These are phyloP conservation scores for Campylomormyrus tamandua DNA, from an alignment of 2,113 vertebrate genomes.

Conservation along the genomic window DNA sequence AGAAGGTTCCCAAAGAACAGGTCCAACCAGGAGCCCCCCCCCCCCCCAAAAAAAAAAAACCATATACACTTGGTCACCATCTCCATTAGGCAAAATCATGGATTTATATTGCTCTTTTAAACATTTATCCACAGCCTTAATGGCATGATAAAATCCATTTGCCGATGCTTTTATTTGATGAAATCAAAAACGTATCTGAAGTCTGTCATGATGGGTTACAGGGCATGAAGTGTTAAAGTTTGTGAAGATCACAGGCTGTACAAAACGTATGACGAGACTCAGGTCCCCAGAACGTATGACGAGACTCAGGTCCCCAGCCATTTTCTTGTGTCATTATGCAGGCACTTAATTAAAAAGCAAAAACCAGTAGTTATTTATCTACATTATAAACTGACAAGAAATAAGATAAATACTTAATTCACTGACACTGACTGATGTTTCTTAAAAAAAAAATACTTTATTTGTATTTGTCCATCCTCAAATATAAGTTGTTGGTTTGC, in stretches of 20 bases:
- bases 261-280: background rate
- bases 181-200: background rate
- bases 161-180: background rate
- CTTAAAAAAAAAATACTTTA: slow-evolving; percentile 15
- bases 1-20: background rate
- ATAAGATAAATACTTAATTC: slow-evolving; percentile 15
- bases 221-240: background rate
- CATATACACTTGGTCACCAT: slow-evolving; percentile 13
- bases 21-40: background rate
- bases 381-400: slow-evolving; percentile 12
- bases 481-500: slow-evolving; percentile 20
- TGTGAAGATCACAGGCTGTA: background rate
- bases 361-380: slow-evolving; percentile 2
- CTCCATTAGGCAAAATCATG: background rate
- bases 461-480: slow-evolving; percentile 18
- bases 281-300: background rate
- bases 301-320: background rate
- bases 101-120: slow-evolving; percentile 1
- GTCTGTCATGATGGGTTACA: background rate
- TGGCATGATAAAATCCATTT: background rate
- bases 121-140: slow-evolving; percentile 2
- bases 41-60: background rate
- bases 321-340: background rate
- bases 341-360: slow-evolving; percentile 11
- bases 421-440: slow-evolving; percentile 19